A percentile compares a stretch with the other conserved stretches of the same genome.
Conservation (phyloP, 2,797 vertebrate genomes). For the Lophura swinhoii region DNA sequence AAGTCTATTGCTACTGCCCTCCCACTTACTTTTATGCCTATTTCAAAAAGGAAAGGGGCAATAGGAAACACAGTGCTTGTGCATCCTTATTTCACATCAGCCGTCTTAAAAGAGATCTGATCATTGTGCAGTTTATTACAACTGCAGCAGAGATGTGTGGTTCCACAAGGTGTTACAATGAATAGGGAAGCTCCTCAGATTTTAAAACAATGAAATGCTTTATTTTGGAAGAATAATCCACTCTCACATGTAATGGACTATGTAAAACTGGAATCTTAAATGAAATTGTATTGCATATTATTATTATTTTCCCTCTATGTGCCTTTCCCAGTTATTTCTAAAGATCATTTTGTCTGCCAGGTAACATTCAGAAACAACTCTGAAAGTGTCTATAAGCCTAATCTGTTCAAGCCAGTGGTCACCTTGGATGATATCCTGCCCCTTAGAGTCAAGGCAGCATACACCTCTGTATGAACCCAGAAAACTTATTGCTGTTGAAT, state of each 20-base stretch:
- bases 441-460: background rate
- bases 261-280: background rate
- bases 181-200: background rate
- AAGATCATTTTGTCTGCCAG: background rate
- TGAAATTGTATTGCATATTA: background rate
- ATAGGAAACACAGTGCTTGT: background rate
- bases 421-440: background rate
- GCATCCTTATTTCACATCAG: background rate
- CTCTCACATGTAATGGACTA: background rate
- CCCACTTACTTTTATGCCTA: background rate
- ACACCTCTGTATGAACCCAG: background rate
- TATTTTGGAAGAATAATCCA: background rate
- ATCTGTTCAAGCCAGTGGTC: background rate
- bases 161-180: background rate
- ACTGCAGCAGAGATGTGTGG: background rate
- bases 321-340: background rate
- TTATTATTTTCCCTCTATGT: background rate
- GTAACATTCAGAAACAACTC: background rate
- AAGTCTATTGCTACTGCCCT: background rate
- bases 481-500: background rate
- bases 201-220: background rate
- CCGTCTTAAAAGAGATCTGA: background rate
- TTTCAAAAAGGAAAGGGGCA: background rate
- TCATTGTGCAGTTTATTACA: background rate
- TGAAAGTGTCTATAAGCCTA: background rate